Evolutionary conservation across 2,113 vertebrate species (phyloP), one percentile per base, ranked within the genome.

Genomic region (Tenrec ecaudatus): DNA sequence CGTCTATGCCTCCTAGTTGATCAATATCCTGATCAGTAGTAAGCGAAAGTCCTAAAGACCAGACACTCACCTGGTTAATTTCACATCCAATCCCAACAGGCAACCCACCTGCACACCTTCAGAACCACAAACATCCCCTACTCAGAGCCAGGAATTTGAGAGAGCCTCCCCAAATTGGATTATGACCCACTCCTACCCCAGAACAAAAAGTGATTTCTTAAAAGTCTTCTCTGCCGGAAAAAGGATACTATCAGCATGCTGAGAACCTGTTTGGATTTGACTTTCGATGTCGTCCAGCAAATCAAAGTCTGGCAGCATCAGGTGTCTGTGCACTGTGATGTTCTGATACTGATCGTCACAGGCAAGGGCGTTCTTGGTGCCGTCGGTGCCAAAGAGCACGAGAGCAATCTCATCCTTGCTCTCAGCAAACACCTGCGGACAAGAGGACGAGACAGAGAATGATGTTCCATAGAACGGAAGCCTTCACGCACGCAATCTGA

Each of bases 221-320:
- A 57, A 79, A 92, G 57, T 92, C 23, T 95, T 81, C 66, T 91
- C 6, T 66, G 29, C 64, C 10, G 90, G n/a, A 91, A 88, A 97
- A 98, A 99, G 98, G 99, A 99, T 99, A 99, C 99, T 99, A 96
- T 99, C 99, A 27, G 98, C 99, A 95, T 99, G 98, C 68, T 98
- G 89, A 96, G 96, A 98, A 80, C 98, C 98, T 77, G 98, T 97
- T 31, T 98, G 98, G 95, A 99, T 97, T 71, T 94, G 82, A 91
- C 97, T 98, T 94, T 99, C 97, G 80, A 99, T 98, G 87, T 99
- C 99, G 88, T 99, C 98, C 95, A 99, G 97, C 83, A 99, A 98
- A 76, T 99, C 98, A 98, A 99, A 99, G 96, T 99, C 99, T 31
- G 99, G 98, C 5, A 99, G 93, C 98, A 97, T 98, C 33, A 99